Evolutionary conservation across 2,797 vertebrate genomes (phyloP), one percentile per base, ranked within the genome.

Genomic region (Bothrops alternatus): DNA sequence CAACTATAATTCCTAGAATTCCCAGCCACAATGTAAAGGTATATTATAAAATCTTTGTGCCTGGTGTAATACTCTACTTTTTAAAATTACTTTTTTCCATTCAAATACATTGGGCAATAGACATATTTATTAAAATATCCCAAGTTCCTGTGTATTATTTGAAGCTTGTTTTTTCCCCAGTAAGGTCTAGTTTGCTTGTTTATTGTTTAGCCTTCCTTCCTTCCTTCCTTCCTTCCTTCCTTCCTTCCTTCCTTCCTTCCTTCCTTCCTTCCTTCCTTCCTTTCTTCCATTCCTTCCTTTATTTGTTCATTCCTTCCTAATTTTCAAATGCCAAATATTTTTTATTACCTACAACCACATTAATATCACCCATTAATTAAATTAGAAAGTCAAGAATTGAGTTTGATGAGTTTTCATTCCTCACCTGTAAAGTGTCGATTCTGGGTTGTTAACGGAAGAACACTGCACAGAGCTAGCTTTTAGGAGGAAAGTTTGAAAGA

Each of bases 241-340:
- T 60, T 4, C 3, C 28, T 61, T n/a, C 16, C 18, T 86, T 32
- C 14, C n/a, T 28, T 7, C 37, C 23, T 69, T 26, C 20, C 85
- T 32, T n/a, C 2, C 50, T n/a, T 0, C n/a, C 32, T 1, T 56
- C 25, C 0, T 55, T 61, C 57, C 50, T 28, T 13, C 32, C 73
- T 28, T 13, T 28, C 73, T 23, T n/a, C 2, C 6, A 14, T 69
- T 26, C 1, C 50, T n/a, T 0, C n/a, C 32, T 1, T 56, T 26
- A 0, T 55, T 61, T 55, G 47, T 28, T 13, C 32, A 65, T 23
- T n/a, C 2, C 6, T 20, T 58, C 1, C 57, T 95, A 92, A 87
- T 95, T 96, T 96, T 96, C 94, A 95, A 96, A 95, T 96, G 95
- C 85, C 94, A 96, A 94, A 94, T 93, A 92, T 96, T 95, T 94